phyloP scores from a whole-genome alignment of 92 coral and sea anemone genomes.

The Palythoa caribaeorum region DNA sequence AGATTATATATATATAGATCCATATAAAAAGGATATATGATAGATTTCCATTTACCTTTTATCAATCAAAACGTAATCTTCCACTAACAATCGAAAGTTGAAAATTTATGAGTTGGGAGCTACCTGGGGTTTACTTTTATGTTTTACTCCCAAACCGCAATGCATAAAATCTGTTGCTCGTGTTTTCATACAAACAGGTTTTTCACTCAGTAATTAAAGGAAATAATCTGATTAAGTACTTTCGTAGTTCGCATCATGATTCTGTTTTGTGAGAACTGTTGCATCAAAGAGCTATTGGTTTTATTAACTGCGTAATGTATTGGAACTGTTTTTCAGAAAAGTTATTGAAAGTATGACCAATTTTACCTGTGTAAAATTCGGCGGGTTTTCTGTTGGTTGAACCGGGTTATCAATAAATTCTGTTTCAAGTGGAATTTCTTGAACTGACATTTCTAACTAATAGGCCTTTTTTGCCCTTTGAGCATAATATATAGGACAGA shows the following conservation, averaged over 20 bases:
- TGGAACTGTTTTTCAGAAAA: background rate
- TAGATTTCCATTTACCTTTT: background rate
- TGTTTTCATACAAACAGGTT: background rate
- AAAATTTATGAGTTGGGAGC: background rate
- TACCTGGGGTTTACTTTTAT: background rate
- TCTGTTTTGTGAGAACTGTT: too few relatives aligned
- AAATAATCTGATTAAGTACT: too few relatives aligned
- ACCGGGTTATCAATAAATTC: background rate
- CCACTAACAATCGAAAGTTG: background rate
- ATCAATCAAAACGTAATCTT: background rate
- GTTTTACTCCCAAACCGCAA: background rate
- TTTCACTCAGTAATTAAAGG: too few relatives aligned
- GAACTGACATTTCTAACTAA: slow-evolving; percentile 3
- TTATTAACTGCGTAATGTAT: too few relatives aligned
- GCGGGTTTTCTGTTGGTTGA: background rate
- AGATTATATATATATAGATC: background rate
- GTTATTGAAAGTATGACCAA: background rate
- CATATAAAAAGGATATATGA: background rate
- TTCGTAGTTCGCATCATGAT: too few relatives aligned
- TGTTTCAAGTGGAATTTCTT: slow-evolving; percentile 24
- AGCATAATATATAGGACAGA: slow-evolving; percentile 5
- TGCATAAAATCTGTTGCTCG: background rate
- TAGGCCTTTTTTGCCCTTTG: slow-evolving; percentile 8
- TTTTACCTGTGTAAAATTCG: slow-evolving; percentile 21
- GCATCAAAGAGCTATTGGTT: too few relatives aligned